Base-by-base conservation (phyloP, 1,140 invertebrate species). In the Penaeus indicus region DNA sequence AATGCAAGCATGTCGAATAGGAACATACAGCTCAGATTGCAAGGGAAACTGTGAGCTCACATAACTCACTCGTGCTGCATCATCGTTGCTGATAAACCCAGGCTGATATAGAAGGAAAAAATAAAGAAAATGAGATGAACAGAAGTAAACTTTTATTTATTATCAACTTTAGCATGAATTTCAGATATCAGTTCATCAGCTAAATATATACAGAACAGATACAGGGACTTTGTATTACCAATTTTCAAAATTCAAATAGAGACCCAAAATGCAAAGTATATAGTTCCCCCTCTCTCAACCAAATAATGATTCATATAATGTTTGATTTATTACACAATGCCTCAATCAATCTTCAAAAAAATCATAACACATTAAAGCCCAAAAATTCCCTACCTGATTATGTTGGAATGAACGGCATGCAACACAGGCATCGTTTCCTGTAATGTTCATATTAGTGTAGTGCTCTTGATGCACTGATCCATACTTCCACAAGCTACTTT, bases 361-460 rank as follows among this genome's bases (percentile, higher is more conserved):
- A n/a, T n/a, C n/a, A n/a, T n/a, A n/a, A n/a, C n/a, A 16, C 18
- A 81, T 7, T 81, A 0, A 81, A 67, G 25, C 2, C 47, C 19
- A 69, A 42, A 22, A 64, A 47, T 25, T 19, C 16, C 72, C 47
- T 79, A 89, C 87, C 77, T 89, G 42, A 60, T 25, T 89, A 96
- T 96, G 92, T 97, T 96, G 92, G 96, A 95, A 38, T 97, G 93
- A 88, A 97, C 94, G 85, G 94, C 94, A 78, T 95, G 95, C 47
- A 96, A 94, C 90, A 97, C 95, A 38, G 95, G 93, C 91, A 96
- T 94, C 32, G 96, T 93, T 5, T 96, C 95, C 62, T 95, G 95
- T 92, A 96, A 95, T 88, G 96, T 97, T 22, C 97, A 94, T 93
- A 86, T 95, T 96, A 2, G 95, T 94, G 82, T 95, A 95, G 47